Conservation (phyloP, 1,140 invertebrate genomes). For the Oncopeltus fasciatus region DNA sequence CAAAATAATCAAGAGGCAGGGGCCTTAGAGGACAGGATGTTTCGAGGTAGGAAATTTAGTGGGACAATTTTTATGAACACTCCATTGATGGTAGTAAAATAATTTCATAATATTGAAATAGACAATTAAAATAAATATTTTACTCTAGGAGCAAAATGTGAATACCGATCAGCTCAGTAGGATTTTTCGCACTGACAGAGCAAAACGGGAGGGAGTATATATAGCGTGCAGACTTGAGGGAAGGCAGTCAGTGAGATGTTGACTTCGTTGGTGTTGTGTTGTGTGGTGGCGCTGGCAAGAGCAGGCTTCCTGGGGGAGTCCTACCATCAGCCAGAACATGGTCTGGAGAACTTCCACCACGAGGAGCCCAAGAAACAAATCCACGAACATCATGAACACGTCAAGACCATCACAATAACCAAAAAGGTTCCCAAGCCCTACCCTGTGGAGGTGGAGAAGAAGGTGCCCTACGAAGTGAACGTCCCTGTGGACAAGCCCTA, state of each 20-base stretch:
- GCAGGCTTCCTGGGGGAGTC: not conserved
- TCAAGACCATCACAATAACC: constrained; percentile 9
- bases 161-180: no score
- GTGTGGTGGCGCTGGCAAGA: not conserved
- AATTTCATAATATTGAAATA: no score
- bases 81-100: no score
- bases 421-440: constrained; percentile 43
- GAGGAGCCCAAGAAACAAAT: not conserved
- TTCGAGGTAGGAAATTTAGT: no score
- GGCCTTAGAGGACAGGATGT: no score
- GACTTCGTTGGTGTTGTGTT: not conserved
- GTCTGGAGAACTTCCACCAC: not conserved
- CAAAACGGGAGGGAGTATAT: not conserved
- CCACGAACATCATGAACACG: constrained; percentile 3
- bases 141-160: no score
- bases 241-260: not conserved
- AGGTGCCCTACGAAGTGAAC: constrained; percentile 38
- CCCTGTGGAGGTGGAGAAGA: constrained; percentile 32
- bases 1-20: no score
- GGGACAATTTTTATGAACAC: no score
- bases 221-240: not conserved
- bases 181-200: no score
- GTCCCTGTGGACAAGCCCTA: constrained; percentile 25
- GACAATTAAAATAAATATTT: no score
- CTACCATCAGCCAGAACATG: not conserved